phyloP scores from a whole-genome alignment of 2,113 vertebrate genomes.

The Martes martes region DNA sequence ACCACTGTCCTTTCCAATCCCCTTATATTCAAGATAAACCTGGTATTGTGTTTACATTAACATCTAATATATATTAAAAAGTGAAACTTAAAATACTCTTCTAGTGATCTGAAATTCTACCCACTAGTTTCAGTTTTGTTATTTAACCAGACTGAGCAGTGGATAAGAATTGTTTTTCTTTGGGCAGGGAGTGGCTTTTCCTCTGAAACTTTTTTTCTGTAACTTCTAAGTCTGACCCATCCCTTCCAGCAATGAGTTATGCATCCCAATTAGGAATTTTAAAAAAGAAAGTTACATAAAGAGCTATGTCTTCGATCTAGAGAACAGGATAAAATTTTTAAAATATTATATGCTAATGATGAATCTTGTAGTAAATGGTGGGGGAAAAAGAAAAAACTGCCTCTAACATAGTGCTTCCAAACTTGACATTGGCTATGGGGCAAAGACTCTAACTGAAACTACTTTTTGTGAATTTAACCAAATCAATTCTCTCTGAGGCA shows the following conservation, averaged over 20 bases:
- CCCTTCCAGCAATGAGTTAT: neutral
- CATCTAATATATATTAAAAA: neutral
- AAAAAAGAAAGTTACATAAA: neutral
- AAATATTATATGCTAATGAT: neutral
- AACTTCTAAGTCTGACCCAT: slow-evolving; percentile 34
- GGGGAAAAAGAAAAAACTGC: neutral
- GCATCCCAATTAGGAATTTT: neutral
- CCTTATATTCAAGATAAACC: neutral
- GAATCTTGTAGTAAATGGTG: neutral
- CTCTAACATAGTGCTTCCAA: neutral
- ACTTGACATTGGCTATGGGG: neutral
- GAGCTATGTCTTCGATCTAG: neutral
- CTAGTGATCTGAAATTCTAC: neutral
- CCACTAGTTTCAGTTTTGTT: neutral
- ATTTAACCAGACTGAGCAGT: neutral
- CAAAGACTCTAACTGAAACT: neutral
- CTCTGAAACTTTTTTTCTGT: slow-evolving; percentile 38
- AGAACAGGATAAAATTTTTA: neutral
- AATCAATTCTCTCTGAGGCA: neutral
- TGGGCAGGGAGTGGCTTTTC: slow-evolving; percentile 16
- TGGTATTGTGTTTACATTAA: neutral
- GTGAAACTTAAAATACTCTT: neutral
- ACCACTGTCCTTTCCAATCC: neutral
- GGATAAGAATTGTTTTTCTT: slow-evolving; percentile 21
- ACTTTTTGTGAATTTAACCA: neutral